These are phyloP conservation scores for Tribolium castaneum DNA, from an alignment of 1,140 invertebrate species.

Conservation along the genomic window DNA sequence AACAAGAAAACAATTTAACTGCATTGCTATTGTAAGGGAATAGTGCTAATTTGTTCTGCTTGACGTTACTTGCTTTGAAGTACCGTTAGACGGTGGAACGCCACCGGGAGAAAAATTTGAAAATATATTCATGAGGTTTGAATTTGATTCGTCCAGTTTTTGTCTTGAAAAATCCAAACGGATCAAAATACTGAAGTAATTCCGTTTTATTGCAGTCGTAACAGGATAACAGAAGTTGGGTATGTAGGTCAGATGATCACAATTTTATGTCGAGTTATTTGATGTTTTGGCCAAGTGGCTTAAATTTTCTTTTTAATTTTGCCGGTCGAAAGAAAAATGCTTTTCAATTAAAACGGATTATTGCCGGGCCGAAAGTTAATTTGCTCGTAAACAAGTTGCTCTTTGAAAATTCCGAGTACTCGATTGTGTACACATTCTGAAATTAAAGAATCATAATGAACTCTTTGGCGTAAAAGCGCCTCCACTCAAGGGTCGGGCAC, in stretches of 20 bases:
- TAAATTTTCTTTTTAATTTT: too few relatives aligned
- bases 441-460: constrained; percentile 52
- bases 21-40: constrained; percentile 18
- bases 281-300: neutral
- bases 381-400: constrained; percentile 29
- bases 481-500: constrained; percentile 35
- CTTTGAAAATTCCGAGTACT: constrained; percentile 25
- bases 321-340: neutral
- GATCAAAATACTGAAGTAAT: neutral
- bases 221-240: neutral
- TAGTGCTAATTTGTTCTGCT: constrained; percentile 24
- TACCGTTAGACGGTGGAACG: neutral
- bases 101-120: neutral
- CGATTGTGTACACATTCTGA: constrained; percentile 46
- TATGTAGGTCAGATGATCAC: neutral
- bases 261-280: neutral
- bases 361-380: constrained; percentile 23
- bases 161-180: neutral
- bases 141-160: neutral
- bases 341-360: constrained; percentile 34
- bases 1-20: constrained; percentile 27
- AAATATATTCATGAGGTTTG: neutral
- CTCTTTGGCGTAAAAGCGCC: constrained; percentile 44
- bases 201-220: neutral
- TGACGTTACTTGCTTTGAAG: neutral